phyloP scores from a whole-genome alignment of 2,113 vertebrate genomes.

The Apodemus speciosus region DNA sequence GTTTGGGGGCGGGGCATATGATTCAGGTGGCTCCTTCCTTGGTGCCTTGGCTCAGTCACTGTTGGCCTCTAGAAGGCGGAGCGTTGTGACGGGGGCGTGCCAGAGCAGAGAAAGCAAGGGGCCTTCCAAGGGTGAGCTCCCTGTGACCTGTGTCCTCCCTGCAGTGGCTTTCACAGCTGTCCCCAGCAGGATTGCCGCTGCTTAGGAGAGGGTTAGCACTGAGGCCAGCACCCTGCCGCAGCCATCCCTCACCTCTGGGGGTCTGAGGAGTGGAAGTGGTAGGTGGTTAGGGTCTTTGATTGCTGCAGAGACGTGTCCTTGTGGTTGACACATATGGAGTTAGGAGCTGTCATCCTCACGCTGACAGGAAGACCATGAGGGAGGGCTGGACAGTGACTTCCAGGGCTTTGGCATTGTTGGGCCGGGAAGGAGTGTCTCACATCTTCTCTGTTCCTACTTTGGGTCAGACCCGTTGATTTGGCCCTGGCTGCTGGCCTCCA shows the following conservation, averaged over 20 bases:
- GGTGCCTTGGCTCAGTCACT: background rate
- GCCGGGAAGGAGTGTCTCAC: background rate
- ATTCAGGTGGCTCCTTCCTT: background rate
- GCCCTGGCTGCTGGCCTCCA: background rate
- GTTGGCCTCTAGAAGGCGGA: background rate
- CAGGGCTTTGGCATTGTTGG: background rate
- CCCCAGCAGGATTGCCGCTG: background rate
- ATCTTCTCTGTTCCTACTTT: background rate
- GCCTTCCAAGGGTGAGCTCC: background rate
- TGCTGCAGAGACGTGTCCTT: background rate
- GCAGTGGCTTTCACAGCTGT: too few relatives aligned
- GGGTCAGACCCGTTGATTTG: background rate
- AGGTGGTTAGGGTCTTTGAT: background rate
- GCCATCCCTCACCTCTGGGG: too few relatives aligned
- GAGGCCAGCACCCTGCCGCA: rapidly evolving
- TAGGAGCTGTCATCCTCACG: background rate
- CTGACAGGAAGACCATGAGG: background rate
- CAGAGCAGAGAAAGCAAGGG: background rate
- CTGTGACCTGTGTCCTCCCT: background rate
- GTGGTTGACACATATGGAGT: background rate
- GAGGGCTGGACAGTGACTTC: background rate
- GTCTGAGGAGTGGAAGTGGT: too few relatives aligned
- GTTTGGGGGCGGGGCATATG: too few relatives aligned
- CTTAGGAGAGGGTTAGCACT: background rate
- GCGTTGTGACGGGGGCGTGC: background rate